Evolutionary conservation across 1,140 invertebrate genomes (phyloP), one percentile per base, ranked within the genome.

Genomic region (Heliothis subflexa): DNA sequence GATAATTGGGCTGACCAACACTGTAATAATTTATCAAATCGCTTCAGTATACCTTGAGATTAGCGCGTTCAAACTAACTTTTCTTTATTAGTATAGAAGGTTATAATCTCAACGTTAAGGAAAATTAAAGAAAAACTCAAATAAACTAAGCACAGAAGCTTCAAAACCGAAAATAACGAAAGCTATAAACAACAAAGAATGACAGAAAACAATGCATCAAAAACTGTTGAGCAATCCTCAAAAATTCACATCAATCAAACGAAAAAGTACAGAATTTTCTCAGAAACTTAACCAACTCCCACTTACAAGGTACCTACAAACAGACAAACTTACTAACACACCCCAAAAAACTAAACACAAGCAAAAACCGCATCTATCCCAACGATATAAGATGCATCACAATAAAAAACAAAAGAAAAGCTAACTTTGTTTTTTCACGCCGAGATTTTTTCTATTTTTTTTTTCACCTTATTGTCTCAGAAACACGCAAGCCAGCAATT

Each of bases 401-500:
- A n/a, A 16, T 1, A 62, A 62, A 47, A 62, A 33, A 11, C 11
- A 14, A 64, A 28, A 16, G 57, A 47, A 75, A 50, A 75, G 14
- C 2, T 64, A 61, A 45, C 16, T 47, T 73, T 59, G 71, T 49
- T 14, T 47, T n/a, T 45, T 16, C 16, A 18, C 7, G 18, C 16
- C 16, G 49, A 40, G 54, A 70, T 80, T 80, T 78, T 83, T 78
- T 82, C 79, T 78, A 33, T 78, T 83, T 77, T 80, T 83, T 85
- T 86, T 88, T 83, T 78, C 28, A 64, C 62, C 59, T 76, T 84
- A 85, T 88, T 89, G 86, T 91, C 87, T 87, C 82, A 85, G 72
- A 78, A 76, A 79, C 89, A 92, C 91, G 91, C 91, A 90, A 92
- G 81, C 47, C 49, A 52, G 86, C 86, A 88, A 91, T 91, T 91